Conservation (phyloP, 1,140 invertebrate species). For the Euborellia annulipes region DNA sequence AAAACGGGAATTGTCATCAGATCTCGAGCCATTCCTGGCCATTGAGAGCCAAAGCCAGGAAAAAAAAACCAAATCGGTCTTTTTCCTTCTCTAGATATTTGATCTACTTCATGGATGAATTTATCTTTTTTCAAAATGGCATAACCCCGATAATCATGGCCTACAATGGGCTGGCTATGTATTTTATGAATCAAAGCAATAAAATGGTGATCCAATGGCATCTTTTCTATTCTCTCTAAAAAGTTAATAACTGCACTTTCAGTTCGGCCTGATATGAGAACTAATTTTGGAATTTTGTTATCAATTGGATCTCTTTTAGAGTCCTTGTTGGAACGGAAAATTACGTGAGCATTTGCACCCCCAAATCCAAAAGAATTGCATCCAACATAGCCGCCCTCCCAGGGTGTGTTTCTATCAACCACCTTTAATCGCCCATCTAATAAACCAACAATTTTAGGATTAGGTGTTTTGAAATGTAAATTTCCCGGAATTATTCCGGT, state of each 20-base stretch:
- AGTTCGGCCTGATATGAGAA: too few species aligned
- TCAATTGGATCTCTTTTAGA: too few species aligned
- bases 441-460: slow-evolving; percentile 54
- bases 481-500: slow-evolving; percentile 60
- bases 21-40: slow-evolving; percentile 39
- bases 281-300: too few species aligned
- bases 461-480: slow-evolving; percentile 55
- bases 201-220: slow-evolving; percentile 54
- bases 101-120: slow-evolving; percentile 24
- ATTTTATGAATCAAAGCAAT: slow-evolving; percentile 59
- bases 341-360: slow-evolving; percentile 45
- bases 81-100: slow-evolving; percentile 10
- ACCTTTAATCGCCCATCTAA: slow-evolving; percentile 46
- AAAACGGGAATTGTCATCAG: slow-evolving; percentile 10
- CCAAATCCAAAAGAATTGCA: slow-evolving; percentile 58
- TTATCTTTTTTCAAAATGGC: slow-evolving; percentile 41
- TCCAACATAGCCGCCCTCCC: slow-evolving; percentile 40
- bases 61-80: slow-evolving; percentile 44
- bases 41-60: slow-evolving; percentile 51
- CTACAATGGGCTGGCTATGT: slow-evolving; percentile 44
- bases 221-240: slow-evolving; percentile 28
- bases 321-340: slow-evolving; percentile 34
- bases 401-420: slow-evolving; percentile 33
- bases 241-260: too few species aligned
- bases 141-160: slow-evolving; percentile 64